Evolutionary conservation across 2,888 invertebrate genomes (phyloP).

Genomic region (Crossocerus cetratus): DNA sequence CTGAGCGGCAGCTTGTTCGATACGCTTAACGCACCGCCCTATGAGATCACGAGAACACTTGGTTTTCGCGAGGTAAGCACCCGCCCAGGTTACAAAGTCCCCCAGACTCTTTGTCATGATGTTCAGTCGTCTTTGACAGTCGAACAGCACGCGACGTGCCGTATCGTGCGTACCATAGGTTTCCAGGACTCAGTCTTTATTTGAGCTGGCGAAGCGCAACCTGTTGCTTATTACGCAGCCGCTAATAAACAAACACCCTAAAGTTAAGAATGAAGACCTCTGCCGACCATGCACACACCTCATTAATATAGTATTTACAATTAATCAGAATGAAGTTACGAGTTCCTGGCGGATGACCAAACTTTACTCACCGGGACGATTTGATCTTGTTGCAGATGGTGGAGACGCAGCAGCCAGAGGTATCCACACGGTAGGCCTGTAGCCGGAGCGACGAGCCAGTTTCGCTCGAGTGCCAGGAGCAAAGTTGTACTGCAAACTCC

Average conservation of each 20-base stretch:
- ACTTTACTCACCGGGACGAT: not conserved
- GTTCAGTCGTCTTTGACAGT: not conserved
- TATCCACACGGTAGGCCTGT: conserved; percentile 37
- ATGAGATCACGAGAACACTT: conserved; percentile 2
- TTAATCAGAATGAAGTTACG: no score
- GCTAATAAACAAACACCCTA: not conserved
- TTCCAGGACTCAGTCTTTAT: not conserved
- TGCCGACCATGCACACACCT: no score
- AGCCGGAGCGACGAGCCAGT: not conserved
- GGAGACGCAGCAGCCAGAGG: conserved; percentile 37
- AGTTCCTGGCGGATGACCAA: no score
- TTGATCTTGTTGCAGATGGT: conserved; percentile 52
- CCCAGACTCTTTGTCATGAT: not conserved
- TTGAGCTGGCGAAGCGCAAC: not conserved
- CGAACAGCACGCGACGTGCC: not conserved
- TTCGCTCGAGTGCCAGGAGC: no score
- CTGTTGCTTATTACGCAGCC: not conserved
- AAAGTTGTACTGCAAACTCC: no score
- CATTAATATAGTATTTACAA: no score
- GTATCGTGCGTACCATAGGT: conserved; percentile 1
- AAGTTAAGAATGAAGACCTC: not conserved
- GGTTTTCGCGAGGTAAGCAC: conserved; percentile 3
- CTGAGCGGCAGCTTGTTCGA: not conserved
- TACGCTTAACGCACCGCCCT: not conserved
- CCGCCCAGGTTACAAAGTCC: not conserved